Base-by-base conservation (phyloP, 2,113 vertebrate species). In the Rhea pennata region DNA sequence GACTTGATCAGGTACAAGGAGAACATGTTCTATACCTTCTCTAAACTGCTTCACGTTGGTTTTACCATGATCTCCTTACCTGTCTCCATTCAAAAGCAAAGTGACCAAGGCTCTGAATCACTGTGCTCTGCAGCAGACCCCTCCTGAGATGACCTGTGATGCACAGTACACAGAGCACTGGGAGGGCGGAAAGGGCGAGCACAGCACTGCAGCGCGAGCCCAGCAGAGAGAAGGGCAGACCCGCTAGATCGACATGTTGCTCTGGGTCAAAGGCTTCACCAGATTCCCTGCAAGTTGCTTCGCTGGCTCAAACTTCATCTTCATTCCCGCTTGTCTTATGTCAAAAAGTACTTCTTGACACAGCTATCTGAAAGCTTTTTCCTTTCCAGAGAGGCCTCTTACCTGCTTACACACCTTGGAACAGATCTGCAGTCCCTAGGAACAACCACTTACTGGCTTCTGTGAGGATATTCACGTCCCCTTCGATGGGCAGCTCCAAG, bases 31-130 rank as follows among this genome's bases (percentile, higher is more conserved):
- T 79, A 16, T 7, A 13, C 9, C 29, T 61, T 20, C 31, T 29
- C 27, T 29, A 56, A 31, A 21, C 58, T 61, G 53, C 33, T 65
- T 66, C 36, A 26, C 27, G 39, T 0, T 0, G 58, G 78, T 53
- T 84, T 53, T 29, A 48, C 56, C 53, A 27, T 44, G 7, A 50
- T 50, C 36, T 62, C 51, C 44, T 58, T 21, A 71, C 27, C 44
- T 64, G 65, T 33, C 65, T 66, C 65, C 7, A 48, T 10, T 56
- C 33, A 23, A 46, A 44, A 64, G 67, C 36, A 51, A 51, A 3
- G 0, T 1, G 26, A 40, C 36, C 1, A 1, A 44, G 19, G 26
- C 40, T 50, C 40, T n/a, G 15, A 83, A 69, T 19, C 2, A 3
- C 19, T 3, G 1, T 51, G 31, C 48, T 53, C 88, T 46, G 15